These are phyloP conservation scores for Buphagus erythrorhynchus DNA, from an alignment of 2,797 vertebrate genomes.

Conservation along the genomic window DNA sequence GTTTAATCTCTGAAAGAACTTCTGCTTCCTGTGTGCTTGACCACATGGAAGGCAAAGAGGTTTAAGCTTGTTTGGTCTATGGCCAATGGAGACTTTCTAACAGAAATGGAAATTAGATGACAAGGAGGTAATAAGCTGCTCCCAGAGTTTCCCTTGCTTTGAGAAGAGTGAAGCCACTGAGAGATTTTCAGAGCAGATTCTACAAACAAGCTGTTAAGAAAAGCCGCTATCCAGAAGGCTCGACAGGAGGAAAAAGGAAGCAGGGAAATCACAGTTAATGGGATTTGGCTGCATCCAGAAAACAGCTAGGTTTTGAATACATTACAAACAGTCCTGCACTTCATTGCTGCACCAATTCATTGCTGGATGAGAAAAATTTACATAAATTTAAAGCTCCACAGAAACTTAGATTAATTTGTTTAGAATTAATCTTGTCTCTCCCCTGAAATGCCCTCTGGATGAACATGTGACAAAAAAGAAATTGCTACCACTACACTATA, in stretches of 20 bases:
- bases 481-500: not conserved
- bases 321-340: not conserved
- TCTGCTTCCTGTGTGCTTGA: not conserved
- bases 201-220: constrained; percentile 36
- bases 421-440: not conserved
- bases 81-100: rapidly evolving
- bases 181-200: constrained; percentile 2
- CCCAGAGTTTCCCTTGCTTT: not conserved
- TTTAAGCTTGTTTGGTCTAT: not conserved
- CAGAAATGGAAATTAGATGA: not conserved
- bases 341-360: not conserved
- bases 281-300: constrained; percentile 33
- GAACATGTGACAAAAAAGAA: not conserved
- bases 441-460: not conserved
- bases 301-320: not conserved
- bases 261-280: constrained; percentile 43
- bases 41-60: not conserved
- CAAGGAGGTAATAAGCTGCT: not conserved
- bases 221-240: constrained; percentile 28
- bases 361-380: constrained; percentile 24
- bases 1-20: not conserved
- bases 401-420: constrained; percentile 24
- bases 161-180: not conserved
- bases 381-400: not conserved
- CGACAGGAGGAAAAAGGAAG: constrained; percentile 36